A percentile compares a stretch with the other conserved stretches of the same genome.
Evolutionary conservation across 2,113 vertebrate species (phyloP).

Genomic region (Pipa parva): DNA sequence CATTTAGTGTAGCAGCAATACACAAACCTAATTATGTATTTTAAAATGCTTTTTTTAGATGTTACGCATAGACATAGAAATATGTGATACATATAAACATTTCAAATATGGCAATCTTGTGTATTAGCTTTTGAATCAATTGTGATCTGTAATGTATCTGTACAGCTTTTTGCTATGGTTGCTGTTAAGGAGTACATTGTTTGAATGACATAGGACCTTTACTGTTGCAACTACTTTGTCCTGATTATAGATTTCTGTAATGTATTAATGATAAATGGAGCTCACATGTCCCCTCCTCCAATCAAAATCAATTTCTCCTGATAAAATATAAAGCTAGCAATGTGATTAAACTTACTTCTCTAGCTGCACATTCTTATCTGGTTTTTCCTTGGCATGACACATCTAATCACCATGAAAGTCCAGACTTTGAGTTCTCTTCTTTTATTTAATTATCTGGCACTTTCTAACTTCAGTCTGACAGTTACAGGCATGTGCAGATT

Average conservation of each 20-base stretch:
- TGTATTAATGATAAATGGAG: constrained; percentile 12
- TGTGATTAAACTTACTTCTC: constrained; percentile 17
- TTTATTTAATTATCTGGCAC: constrained; percentile 65
- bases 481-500: constrained; percentile 56
- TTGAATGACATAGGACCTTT: background rate
- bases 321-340: background rate
- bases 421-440: constrained; percentile 53
- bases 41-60: no score
- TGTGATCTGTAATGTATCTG: no score
- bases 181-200: background rate
- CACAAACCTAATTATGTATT: no score
- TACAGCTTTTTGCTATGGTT: no score
- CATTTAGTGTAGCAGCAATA: no score
- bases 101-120: no score
- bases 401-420: constrained; percentile 53
- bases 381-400: constrained; percentile 53
- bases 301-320: constrained; percentile 46
- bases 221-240: background rate
- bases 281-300: constrained; percentile 5
- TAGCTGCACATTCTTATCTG: constrained; percentile 56
- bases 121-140: no score
- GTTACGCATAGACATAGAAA: no score
- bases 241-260: background rate
- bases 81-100: no score
- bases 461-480: constrained; percentile 55